Percentiles rank a stretch among this genome's conserved stretches.
Conservation (phyloP, 1,140 invertebrate genomes). For the Euura saliciscinereae region DNA sequence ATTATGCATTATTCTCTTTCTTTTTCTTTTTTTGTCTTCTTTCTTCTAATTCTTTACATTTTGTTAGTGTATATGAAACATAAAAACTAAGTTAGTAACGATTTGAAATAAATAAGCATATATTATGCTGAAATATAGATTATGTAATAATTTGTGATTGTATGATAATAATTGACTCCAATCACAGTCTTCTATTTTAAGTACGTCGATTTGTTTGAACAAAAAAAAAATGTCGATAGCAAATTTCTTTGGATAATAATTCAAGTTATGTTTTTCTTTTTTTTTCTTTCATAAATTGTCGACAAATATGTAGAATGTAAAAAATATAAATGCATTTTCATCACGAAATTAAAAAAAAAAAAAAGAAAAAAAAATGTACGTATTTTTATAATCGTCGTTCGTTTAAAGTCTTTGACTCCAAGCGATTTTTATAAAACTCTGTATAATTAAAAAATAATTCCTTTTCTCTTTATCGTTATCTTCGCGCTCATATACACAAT, state of each 20-base stretch:
- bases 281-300: neutral
- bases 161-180: neutral
- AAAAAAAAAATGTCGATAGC: neutral
- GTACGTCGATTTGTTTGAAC: neutral
- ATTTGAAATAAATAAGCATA: neutral
- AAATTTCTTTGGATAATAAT: neutral
- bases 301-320: neutral
- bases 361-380: no score
- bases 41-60: neutral
- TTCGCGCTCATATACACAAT: slow-evolving; percentile 15
- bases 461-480: neutral
- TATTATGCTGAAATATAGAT: neutral
- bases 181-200: neutral
- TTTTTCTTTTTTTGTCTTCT: neutral
- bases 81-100: neutral
- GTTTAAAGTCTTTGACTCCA: neutral
- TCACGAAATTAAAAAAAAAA: neutral
- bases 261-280: neutral
- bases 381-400: slow-evolving; percentile 2
- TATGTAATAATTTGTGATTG: neutral
- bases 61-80: neutral
- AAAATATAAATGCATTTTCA: neutral
- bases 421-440: slow-evolving; percentile 29
- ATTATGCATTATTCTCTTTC: neutral
- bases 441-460: no score